These are phyloP conservation scores for Sinosuthora webbiana DNA, from an alignment of 2,113 vertebrate genomes.

Conservation along the genomic window DNA sequence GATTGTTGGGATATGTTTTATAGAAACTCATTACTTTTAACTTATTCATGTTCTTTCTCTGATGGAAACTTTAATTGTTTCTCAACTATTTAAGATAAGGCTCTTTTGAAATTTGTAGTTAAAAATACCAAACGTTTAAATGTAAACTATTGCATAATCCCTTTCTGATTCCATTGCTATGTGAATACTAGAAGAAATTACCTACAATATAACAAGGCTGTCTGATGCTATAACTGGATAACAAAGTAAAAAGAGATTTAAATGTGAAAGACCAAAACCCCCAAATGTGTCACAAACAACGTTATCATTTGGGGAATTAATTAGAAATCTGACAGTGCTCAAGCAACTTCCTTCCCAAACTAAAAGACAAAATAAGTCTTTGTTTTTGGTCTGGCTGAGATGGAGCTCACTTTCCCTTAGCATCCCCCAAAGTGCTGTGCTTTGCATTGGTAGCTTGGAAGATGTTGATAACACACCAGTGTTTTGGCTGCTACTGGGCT, in stretches of 20 bases:
- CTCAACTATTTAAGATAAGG: constrained; percentile 5
- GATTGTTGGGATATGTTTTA: not conserved
- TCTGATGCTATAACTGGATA: not conserved
- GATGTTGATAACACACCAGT: not conserved
- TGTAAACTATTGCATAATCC: not conserved
- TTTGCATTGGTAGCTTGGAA: not conserved
- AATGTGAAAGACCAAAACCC: not conserved
- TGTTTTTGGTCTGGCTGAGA: not conserved
- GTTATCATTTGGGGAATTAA: not conserved
- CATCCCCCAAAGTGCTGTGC: not conserved
- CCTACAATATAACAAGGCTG: not conserved
- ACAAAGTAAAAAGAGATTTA: not conserved
- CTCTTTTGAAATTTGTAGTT: not conserved
- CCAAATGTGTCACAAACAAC: not conserved
- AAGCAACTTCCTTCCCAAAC: not conserved
- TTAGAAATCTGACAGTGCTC: not conserved
- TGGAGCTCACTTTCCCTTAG: not conserved
- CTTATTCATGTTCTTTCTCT: not conserved
- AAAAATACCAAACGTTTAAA: not conserved
- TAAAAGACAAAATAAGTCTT: not conserved
- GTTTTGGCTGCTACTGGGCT: not conserved
- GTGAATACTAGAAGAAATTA: not conserved
- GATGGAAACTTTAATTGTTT: constrained; percentile 22
- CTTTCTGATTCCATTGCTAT: not conserved
- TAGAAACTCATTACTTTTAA: constrained; percentile 21